Base-by-base conservation (phyloP, 2,888 invertebrate genomes). In the Apotomis capreana region DNA sequence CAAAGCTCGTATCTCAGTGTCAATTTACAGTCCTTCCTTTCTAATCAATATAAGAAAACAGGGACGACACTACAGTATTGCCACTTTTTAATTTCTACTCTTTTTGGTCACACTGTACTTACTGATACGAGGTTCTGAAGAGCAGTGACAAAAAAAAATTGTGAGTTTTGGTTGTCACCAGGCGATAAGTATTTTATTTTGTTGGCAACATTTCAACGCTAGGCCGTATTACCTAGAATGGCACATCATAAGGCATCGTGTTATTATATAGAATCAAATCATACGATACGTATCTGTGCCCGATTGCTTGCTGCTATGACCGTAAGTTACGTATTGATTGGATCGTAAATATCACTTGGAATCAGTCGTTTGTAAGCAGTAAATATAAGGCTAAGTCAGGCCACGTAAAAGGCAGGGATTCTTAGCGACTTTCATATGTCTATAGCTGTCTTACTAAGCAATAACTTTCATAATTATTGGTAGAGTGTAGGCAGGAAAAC, bases 261-360 rank as follows among this genome's bases (percentile, higher is more conserved):
- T 40, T 46, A 55, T 60, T 61, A 46, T 54, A 6, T 68, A 40
- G 15, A 59, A 68, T 59, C 37, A 59, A 59, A 51, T 62, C 49
- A 26, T 36, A 51, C 26, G 46, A 51, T 49, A 49, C 37, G 36
- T 37, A 51, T 63, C 5, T 61, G 44, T 65, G 55, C 46, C 54
- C 46, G 55, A 57, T 65, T 46, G n/a, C 46, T 46, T 13, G 40
- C 44, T 26, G 44, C 64, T 6, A 57, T 12, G 10, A 9, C 36
- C 55, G 55, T 65, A 65, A 65, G 55, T 49, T 49, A 49, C 49
- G 26, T 57, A 65, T 65, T 65, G 57, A 46, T 26, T 65, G n/a
- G 46, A 46, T 65, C 65, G 57, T 65, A 65, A 65, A 65, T 46
- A 15, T 26, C 40, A 36, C 44, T 46, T 44, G 55, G 15, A 40